Percentiles rank a stretch among this genome's conserved stretches.
phyloP scores from a whole-genome alignment of 1,140 invertebrate genomes.

The Mizuhopecten yessoensis region DNA sequence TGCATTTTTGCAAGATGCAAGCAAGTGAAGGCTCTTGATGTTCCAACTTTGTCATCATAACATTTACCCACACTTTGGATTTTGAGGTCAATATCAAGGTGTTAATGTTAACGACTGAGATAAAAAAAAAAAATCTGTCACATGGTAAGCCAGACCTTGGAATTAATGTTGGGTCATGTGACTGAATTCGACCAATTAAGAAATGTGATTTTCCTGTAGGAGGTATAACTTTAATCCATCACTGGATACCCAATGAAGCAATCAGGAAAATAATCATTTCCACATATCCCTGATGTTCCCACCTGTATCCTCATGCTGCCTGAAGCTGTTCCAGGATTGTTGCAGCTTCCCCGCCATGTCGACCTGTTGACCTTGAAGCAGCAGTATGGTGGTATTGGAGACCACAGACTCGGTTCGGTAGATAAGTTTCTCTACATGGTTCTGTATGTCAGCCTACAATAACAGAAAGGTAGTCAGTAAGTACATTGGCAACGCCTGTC shows the following conservation, averaged over 20 bases:
- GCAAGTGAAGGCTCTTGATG: too few species aligned
- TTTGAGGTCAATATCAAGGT: too few species aligned
- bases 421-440: constrained; percentile 87
- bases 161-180: too few species aligned
- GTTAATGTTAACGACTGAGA: too few species aligned
- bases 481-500: not conserved
- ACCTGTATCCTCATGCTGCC: constrained; percentile 44
- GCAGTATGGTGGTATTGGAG: not conserved
- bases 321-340: constrained; percentile 62
- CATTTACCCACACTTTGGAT: too few species aligned
- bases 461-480: constrained; percentile 36
- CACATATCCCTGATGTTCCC: constrained; percentile 6
- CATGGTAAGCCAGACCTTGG: too few species aligned
- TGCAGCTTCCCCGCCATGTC: constrained; percentile 54
- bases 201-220: not conserved
- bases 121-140: too few species aligned
- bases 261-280: not conserved
- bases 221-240: not conserved
- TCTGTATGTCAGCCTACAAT: constrained; percentile 88
- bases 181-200: not conserved
- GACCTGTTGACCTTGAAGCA: not conserved
- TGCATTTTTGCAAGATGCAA: too few species aligned
- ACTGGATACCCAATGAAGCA: too few species aligned
- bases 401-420: not conserved
- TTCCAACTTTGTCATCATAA: too few species aligned